Evolutionary conservation across 30 jellyfish, hydroid and myxozoan species (phyloP).

Genomic region (Pseudorhiza aurosa): DNA sequence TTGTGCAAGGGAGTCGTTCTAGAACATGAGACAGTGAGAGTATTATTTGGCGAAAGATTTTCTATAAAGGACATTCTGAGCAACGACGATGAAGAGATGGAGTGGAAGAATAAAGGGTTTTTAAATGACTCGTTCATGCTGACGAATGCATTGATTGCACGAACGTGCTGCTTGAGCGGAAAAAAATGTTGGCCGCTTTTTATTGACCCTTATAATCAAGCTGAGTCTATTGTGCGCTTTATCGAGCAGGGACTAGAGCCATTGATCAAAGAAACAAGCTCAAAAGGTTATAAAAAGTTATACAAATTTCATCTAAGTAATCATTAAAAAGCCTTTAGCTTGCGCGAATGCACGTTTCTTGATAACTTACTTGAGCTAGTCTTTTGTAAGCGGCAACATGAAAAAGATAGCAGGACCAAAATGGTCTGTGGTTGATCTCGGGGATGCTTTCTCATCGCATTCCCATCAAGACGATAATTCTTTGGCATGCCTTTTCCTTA

Average conservation of each 20-base stretch:
- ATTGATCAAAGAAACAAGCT: not conserved
- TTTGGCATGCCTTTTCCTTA: too few species aligned
- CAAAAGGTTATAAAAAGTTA: not conserved
- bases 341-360: too few species aligned
- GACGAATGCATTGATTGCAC: constrained; percentile 30
- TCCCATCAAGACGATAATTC: too few species aligned
- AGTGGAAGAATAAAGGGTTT: constrained; percentile 55
- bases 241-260: constrained; percentile 51
- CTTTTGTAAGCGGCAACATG: too few species aligned
- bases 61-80: constrained; percentile 44
- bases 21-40: not conserved
- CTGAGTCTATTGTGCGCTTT: constrained; percentile 15
- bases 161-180: constrained; percentile 53
- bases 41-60: constrained; percentile 25
- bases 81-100: constrained; percentile 56
- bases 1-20: constrained; percentile 9
- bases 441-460: too few species aligned
- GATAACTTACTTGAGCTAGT: too few species aligned
- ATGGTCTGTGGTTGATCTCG: too few species aligned
- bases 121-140: constrained; percentile 6
- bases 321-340: too few species aligned
- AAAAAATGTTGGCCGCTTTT: constrained; percentile 83
- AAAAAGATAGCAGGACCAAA: too few species aligned
- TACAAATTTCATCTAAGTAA: too few species aligned
- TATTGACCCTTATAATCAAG: constrained; percentile 62